Evolutionary conservation across 2,888 invertebrate species (phyloP), one percentile per base, ranked within the genome.

Genomic region (Griposia aprilina): DNA sequence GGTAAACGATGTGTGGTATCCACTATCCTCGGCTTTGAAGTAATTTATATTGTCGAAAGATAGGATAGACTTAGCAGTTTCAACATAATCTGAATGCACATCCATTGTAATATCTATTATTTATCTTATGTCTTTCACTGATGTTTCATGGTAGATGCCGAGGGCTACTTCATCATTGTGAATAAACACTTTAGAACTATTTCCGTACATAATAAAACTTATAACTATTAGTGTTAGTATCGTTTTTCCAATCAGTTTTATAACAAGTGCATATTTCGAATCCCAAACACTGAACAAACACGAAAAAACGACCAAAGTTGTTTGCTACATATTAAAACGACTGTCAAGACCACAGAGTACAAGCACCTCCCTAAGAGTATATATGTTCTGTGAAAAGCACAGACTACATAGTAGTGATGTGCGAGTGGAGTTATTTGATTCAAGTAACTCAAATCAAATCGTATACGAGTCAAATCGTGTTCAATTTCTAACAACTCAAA

Each of bases 1-100:
- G 57, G 96, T 96, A 82, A 93, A 94, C 2, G 95, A 94, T 68
- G 96, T 96, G 78, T 96, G 95, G 86, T 96, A 97, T 63, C 97
- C 97, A 89, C 97, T 97, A 83, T 97, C 97, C 89, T 96, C 96
- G n/a, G 92, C 89, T 82, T 92, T 94, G 86, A 92, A 94, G 86
- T 93, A 93, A 81, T 92, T 93, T 59, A 92, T 88, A 82, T 89
- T 93, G 52, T 93, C 92, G 78, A 90, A 94, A 30, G 93, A 88
- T 76, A 94, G 77, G 41, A 92, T 91, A 55, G 94, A 94, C 60
- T 94, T 93, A 17, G 92, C 87, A 78, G 94, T 90, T 68, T 94
- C 93, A 67, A 90, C 86, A 74, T 92, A 92, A 81, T 94, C 93
- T 5, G 94, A 84, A 77, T 93, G 94, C 69, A 95, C 87, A 88